Evolutionary conservation across 2,797 vertebrate species (phyloP).

Genomic region (Orientallactaga sibirica): DNA sequence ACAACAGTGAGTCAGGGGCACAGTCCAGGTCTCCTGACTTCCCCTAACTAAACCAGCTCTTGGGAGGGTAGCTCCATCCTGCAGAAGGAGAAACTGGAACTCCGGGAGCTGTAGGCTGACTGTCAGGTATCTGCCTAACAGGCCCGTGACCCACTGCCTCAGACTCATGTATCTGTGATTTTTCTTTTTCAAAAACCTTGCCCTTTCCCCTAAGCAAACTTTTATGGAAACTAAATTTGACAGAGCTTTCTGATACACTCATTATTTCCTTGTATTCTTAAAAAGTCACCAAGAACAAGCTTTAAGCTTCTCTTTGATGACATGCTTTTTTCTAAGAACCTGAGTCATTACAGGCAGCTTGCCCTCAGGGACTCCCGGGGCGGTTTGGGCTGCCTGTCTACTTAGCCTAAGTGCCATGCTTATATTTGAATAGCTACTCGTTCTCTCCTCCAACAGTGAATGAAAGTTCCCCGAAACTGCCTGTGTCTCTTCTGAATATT

Average conservation of each 20-base stretch:
- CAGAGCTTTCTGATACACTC: conserved; percentile 44
- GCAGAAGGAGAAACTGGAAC: neutral
- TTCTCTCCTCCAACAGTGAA: neutral
- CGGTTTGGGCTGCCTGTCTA: neutral
- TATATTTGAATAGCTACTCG: conserved; percentile 35
- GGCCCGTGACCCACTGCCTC: neutral
- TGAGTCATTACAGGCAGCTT: neutral
- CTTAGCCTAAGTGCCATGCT: neutral
- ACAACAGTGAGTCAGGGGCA: too few relatives aligned
- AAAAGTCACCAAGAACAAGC: conserved; percentile 7
- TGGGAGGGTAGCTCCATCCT: neutral
- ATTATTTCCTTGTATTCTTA: conserved; percentile 36
- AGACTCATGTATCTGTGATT: neutral
- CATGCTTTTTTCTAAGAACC: conserved; percentile 41
- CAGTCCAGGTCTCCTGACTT: neutral
- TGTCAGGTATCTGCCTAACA: neutral
- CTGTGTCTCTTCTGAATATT: neutral
- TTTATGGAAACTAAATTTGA: conserved; percentile 52
- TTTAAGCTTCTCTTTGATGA: neutral
- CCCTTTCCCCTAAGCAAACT: conserved; percentile 18
- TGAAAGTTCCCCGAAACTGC: neutral
- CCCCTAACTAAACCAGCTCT: neutral
- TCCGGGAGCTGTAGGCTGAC: neutral
- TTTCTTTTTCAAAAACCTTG: neutral
- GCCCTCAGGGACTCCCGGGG: neutral